A percentile compares a stretch with the other conserved stretches of the same genome.
These are phyloP conservation scores for Malthinus seriepunctatus DNA, from an alignment of 2,888 invertebrate genomes.

Conservation along the genomic window DNA sequence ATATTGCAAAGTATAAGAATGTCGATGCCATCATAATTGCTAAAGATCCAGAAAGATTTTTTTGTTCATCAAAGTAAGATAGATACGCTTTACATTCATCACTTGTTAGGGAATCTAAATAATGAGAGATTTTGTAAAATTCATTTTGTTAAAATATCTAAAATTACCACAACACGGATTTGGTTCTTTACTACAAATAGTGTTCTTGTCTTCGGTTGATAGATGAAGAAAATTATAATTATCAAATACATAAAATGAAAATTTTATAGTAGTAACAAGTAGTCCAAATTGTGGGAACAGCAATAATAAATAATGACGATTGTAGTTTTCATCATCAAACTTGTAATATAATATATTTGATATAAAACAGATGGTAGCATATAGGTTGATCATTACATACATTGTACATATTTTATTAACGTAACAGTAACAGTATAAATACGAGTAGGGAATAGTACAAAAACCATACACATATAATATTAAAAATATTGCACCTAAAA, in stretches of 20 bases:
- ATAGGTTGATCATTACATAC: constrained; percentile 45
- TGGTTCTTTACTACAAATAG: constrained; percentile 31
- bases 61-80: constrained; percentile 15
- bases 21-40: constrained; percentile 14
- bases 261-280: constrained; percentile 41
- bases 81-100: constrained; percentile 14
- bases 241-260: constrained; percentile 41
- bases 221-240: constrained; percentile 48
- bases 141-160: neutral
- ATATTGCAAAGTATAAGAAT: constrained; percentile 13
- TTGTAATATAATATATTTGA: constrained; percentile 39
- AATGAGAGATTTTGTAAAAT: neutral
- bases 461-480: constrained; percentile 63
- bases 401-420: constrained; percentile 54
- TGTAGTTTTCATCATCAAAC: constrained; percentile 32
- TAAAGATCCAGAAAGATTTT: constrained; percentile 3
- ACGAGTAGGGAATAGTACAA: constrained; percentile 67
- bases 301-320: constrained; percentile 37
- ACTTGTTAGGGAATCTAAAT: constrained; percentile 8
- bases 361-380: constrained; percentile 44
- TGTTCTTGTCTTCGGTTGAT: constrained; percentile 28
- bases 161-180: constrained; percentile 48
- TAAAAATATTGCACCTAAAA: constrained; percentile 55
- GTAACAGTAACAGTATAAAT: constrained; percentile 62
- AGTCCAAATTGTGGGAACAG: constrained; percentile 48